Evolutionary conservation across 2,797 vertebrate species (phyloP), one percentile per base, ranked within the genome.

Genomic region (Manis crassicaudata): DNA sequence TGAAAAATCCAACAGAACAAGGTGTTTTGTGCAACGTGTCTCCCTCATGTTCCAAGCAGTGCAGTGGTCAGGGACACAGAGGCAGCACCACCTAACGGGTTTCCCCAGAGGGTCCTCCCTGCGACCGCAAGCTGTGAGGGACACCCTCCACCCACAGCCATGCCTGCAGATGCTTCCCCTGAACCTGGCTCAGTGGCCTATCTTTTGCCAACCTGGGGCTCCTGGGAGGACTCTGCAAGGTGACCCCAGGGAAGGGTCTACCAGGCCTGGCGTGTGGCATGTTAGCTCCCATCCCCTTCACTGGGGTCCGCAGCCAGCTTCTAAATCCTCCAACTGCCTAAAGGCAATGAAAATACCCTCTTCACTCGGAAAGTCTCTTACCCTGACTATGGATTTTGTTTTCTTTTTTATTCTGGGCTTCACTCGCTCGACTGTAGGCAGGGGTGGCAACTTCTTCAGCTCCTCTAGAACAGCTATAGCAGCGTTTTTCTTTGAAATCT

Each of bases 361-460:
- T 43, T 4, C 5, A 0, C 25, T 43, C 40, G 25, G 35, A n/a
- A 32, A 43, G 5, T 10, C 6, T 88, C 98, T 98, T 98, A 99
- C 99, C 99, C 99, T 99, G 97, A 99, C 99, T 97, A 99, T 99
- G 92, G 99, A 99, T 98, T 99, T 99, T 92, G 99, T 99, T 99
- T 99, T 99, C 99, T 99, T 99, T 99, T 99, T 99, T 98, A 99
- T 99, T 97, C 99, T 99, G 67, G 99, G 99, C 97, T 99, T 99
- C 97, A 99, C 99, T 98, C 99, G 99, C 98, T 99, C 99, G 62
- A 99, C 98, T 0, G 98, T 98, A 76, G 99, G 99, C 97, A 99
- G 98, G 23, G 99, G 99, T 0, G 99, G 99, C 37, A 99, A 98
- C 97, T 98, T 99, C 97, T 98, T 99, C 96, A 99, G 98, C 97